Evolutionary conservation across 2,113 vertebrate genomes (phyloP).

Genomic region (Macrotus californicus): DNA sequence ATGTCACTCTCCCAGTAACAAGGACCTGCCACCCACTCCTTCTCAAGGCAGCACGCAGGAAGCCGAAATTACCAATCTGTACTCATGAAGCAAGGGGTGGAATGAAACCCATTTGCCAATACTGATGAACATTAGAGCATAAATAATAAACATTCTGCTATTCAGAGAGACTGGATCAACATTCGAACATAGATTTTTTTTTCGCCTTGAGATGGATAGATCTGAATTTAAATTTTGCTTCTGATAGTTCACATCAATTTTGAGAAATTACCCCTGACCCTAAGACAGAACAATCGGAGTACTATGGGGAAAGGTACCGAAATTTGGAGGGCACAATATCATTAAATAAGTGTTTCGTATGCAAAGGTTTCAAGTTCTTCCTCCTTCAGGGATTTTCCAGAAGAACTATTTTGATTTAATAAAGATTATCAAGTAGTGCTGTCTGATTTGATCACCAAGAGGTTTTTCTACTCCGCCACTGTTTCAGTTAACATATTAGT

Average conservation of each 20-base stretch:
- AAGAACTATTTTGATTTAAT: conserved; percentile 60
- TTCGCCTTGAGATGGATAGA: not conserved
- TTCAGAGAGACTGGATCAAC: not conserved
- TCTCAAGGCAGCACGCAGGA: not conserved
- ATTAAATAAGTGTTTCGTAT: conserved; percentile 24
- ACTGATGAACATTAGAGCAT: not conserved
- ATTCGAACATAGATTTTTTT: not conserved
- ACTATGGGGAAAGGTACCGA: not conserved
- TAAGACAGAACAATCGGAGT: not conserved
- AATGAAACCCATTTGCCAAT: not conserved
- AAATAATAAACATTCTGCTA: not conserved
- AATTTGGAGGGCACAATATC: conserved; percentile 27
- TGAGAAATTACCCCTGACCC: not conserved
- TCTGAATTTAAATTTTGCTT: not conserved
- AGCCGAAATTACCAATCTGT: not conserved
- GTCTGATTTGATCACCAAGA: conserved; percentile 69
- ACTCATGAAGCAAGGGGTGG: not conserved
- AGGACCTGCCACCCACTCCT: not conserved
- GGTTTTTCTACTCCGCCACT: conserved; percentile 55
- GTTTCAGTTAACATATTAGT: conserved; percentile 67
- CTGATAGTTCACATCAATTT: not conserved
- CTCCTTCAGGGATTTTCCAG: conserved; percentile 41
- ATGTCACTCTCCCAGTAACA: conserved; percentile 18
- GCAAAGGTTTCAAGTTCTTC: conserved; percentile 35
- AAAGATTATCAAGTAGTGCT: conserved; percentile 46